A percentile compares a stretch with the other conserved stretches of the same genome.
Conservation (phyloP, 2,888 invertebrate genomes). For the Tribolium freemani region DNA sequence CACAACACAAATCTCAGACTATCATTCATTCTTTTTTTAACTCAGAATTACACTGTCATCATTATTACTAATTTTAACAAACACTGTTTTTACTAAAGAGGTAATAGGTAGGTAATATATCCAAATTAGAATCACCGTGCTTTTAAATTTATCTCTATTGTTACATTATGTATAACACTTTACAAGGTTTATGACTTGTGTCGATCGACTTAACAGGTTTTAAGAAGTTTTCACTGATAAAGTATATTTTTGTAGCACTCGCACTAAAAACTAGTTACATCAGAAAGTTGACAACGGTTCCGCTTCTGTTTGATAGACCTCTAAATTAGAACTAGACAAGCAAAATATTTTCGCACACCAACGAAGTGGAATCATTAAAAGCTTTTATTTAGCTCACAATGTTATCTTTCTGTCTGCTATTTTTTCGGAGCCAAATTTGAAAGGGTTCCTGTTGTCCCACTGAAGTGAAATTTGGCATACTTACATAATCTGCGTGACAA, state of each 20-base stretch:
- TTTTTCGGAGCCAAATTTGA: no score
- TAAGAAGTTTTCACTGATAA: neutral
- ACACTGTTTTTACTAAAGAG: neutral
- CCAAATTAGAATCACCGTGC: neutral
- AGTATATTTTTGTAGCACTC: neutral
- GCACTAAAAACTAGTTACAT: slow-evolving; percentile 1
- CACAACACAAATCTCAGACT: neutral
- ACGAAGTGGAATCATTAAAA: neutral
- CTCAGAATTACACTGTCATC: no score
- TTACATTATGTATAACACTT: neutral
- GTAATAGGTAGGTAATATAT: no score
- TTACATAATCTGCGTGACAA: no score
- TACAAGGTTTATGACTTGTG: neutral
- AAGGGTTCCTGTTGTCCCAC: no score
- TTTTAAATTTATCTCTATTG: neutral
- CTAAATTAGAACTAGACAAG: neutral
- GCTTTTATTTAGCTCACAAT: no score
- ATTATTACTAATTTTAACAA: neutral
- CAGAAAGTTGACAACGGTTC: slow-evolving; percentile 4
- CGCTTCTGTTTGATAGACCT: neutral
- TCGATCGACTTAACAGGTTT: neutral
- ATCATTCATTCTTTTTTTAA: neutral
- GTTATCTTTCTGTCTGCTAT: no score
- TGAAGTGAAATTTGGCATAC: no score
- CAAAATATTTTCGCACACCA: slow-evolving; percentile 1